Base-by-base conservation (phyloP, 2,888 invertebrate genomes). In the Caenorhabditis zanzibari region DNA sequence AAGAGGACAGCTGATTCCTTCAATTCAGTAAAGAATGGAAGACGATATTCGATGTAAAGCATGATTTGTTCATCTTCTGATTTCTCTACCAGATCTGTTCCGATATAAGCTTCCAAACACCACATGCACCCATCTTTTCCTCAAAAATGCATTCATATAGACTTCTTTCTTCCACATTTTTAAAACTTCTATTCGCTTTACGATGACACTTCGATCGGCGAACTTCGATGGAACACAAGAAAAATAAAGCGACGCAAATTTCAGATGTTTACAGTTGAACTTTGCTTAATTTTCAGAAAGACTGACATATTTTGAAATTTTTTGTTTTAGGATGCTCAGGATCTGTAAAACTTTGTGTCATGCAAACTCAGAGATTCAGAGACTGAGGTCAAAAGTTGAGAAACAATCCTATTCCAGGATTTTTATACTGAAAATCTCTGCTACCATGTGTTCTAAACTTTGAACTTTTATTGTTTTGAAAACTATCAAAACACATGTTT, bases 191-290 rank as follows among this genome's bases (percentile, higher is more conserved):
- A 49, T 72, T 74, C 54, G 59, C 38, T 28, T n/a, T 49, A 73
- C 73, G 19, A 49, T 49, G 49, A 73, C 61, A 35, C 47, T 61
- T 47, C 38, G 63, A 41, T 74, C 52, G 74, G 74, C 74, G 74
- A 74, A 74, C 22, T 35, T 54, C 19, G 26, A 28, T 64, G 74
- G 56, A 64, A 74, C 41, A 54, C 22, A 56, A 16, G 47, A 49
- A n/a, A 24, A 54, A 12, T 38, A 14, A 61, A 7, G 61, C 38
- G 22, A 61, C 19, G 49, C 59, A 19, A 28, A 10, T 41, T 35
- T 41, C 26, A n/a, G 19, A 12, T 38, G 52, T 38, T 59, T 22
- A 58, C 56, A 38, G 32, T 2, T 38, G 59, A 22, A 59, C 19
- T 59, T 12, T 47, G 19, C 10, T 38, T 19, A 59, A 32, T 59